These are phyloP conservation scores for Drosophila sp. DNA, from an alignment of 1,140 invertebrate genomes.

Conservation along the genomic window DNA sequence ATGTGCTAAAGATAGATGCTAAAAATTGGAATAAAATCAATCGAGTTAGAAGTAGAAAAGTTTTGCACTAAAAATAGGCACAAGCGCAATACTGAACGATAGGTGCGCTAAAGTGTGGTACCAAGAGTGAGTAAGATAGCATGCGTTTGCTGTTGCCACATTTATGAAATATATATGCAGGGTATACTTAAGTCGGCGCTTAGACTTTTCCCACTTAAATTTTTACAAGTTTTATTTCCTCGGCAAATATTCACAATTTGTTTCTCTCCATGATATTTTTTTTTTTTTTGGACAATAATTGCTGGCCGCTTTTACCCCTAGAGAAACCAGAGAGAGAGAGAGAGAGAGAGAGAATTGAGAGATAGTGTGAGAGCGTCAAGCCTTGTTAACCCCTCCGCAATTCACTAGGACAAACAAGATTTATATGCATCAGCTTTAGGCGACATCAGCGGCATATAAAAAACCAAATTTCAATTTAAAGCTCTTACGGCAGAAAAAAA, in stretches of 20 bases:
- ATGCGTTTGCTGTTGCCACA: too few species aligned
- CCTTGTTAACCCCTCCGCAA: constrained; percentile 37
- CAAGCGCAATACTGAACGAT: too few species aligned
- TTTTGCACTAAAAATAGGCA: too few species aligned
- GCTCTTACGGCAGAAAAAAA: constrained; percentile 16
- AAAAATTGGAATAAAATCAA: too few species aligned
- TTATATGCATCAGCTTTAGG: constrained; percentile 59
- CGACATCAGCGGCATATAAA: constrained; percentile 13
- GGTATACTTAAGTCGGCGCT: too few species aligned
- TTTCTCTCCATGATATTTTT: not conserved
- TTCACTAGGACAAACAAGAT: constrained; percentile 42
- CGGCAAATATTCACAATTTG: not conserved
- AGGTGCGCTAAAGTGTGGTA: too few species aligned
- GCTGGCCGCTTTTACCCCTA: constrained; percentile 52
- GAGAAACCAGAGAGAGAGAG: constrained; percentile 18
- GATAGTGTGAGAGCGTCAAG: constrained; percentile 32
- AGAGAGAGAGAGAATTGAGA: constrained; percentile 32
- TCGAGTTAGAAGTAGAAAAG: too few species aligned
- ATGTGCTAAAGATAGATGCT: too few species aligned
- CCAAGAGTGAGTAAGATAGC: too few species aligned
- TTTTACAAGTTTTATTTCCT: not conserved
- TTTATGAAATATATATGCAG: too few species aligned
- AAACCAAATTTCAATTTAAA: constrained; percentile 60
- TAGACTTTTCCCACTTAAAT: too few species aligned
- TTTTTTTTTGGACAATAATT: constrained; percentile 74